phyloP scores from a whole-genome alignment of 2,113 vertebrate species.

The Hippopotamus amphibius region DNA sequence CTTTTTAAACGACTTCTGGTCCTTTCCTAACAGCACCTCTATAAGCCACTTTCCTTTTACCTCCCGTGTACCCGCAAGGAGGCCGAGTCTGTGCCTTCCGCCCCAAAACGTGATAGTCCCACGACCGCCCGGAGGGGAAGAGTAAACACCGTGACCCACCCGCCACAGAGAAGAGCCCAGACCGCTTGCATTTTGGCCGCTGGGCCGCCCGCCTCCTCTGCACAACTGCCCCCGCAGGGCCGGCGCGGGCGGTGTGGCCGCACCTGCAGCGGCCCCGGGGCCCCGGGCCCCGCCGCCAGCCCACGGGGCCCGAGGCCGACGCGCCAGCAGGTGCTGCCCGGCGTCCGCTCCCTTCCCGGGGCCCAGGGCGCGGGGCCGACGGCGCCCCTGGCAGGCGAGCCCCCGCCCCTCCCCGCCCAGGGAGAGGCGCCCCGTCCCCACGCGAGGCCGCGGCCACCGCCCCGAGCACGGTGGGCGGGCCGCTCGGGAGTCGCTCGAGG shows the following conservation, averaged over 20 bases:
- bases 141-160: neutral
- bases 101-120: neutral
- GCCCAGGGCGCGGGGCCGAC: neutral
- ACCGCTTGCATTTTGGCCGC: neutral
- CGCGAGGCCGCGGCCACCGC: neutral
- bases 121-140: too few relatives aligned
- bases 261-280: constrained; percentile 29
- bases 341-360: constrained; percentile 72
- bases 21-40: neutral
- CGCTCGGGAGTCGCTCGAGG: too few relatives aligned
- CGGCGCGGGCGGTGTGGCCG: accelerated
- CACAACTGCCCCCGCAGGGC: neutral
- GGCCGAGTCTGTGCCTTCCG: neutral
- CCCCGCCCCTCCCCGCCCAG: constrained; percentile 65
- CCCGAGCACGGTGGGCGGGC: too few relatives aligned
- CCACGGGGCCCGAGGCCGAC: too few relatives aligned
- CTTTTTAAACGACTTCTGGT: neutral
- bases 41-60: neutral
- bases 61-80: neutral
- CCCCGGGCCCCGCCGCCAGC: constrained; percentile 7
- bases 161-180: neutral
- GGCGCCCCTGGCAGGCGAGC: too few relatives aligned
- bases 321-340: constrained; percentile 51
- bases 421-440: neutral
- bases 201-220: neutral